Evolutionary conservation across 2,888 invertebrate genomes (phyloP), one percentile per base, ranked within the genome.

Genomic region (Acronicta leporina): DNA sequence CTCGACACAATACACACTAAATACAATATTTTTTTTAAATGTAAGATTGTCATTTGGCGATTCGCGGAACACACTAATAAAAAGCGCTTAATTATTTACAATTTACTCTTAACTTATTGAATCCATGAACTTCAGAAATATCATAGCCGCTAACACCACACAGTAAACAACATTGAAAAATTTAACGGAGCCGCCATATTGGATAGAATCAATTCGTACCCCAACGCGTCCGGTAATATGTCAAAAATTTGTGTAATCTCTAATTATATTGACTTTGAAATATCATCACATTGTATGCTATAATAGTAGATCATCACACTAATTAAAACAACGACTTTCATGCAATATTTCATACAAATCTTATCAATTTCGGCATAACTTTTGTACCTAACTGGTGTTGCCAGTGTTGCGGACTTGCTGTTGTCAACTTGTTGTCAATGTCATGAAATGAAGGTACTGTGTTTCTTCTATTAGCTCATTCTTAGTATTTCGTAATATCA

Each of bases 101-200:
- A 3, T 20, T 20, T 52, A 47, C 50, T 61, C 38, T 41, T n/a
- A 25, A 55, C 44, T 25, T 40, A 48, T 25, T 9, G n/a, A 48
- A 43, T 35, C 47, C 57, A n/a, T 53, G 35, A 2, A 42, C 44
- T 42, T 16, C 35, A 42, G 33, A 63, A 57, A 49, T 38, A 60
- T 54, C 40, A 54, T 42, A 57, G 38, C 53, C 63, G 25, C 55
- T 57, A 47, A 71, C 73, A 80, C 79, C 47, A 71, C 73, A 80
- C 79, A 68, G 81, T 86, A 87, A 87, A 87, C 85, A 85, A 82
- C 73, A 70, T 63, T 72, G 72, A 78, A 81, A 80, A 80, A 82
- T 77, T 70, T 69, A 79, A 59, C 75, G 67, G 77, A 83, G 85
- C 85, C 82, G 90, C 90, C 90, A 90, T 90, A 85, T 88, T 90